These are phyloP conservation scores for Alexandromys fortis DNA, from an alignment of 2,113 vertebrate species.

Conservation along the genomic window DNA sequence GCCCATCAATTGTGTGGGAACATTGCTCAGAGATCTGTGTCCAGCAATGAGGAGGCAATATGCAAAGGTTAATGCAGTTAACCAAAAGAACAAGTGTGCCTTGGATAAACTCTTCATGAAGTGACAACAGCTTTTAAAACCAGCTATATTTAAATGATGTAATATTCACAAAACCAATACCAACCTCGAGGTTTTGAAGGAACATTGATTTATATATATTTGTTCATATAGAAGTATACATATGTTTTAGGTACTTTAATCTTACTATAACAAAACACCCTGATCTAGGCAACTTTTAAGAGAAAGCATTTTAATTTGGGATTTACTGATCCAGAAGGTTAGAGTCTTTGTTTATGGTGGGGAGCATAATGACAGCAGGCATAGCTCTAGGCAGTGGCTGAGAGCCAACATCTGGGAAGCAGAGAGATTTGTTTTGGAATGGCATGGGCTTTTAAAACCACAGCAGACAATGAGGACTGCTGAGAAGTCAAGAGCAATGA, in stretches of 20 bases:
- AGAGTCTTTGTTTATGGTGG: too few relatives aligned
- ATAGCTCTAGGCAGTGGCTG: not conserved
- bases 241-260: not conserved
- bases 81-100: not conserved
- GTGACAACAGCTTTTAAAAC: not conserved
- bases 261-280: not conserved
- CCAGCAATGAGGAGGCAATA: not conserved
- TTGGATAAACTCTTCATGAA: not conserved
- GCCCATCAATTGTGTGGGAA: not conserved
- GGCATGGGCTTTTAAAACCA: not conserved
- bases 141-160: not conserved
- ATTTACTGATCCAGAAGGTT: not conserved
- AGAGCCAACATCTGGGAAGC: not conserved
- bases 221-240: too few relatives aligned
- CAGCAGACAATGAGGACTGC: too few relatives aligned
- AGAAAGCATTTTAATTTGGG: not conserved
- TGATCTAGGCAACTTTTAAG: not conserved
- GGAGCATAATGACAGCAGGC: not conserved
- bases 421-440: not conserved
- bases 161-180: not conserved
- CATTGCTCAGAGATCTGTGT: not conserved
- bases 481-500: too few relatives aligned
- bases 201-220: not conserved
- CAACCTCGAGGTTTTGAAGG: not conserved
- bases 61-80: not conserved